Conservation (phyloP, 2,888 invertebrate genomes). For the Petrolisthes cinctipes region DNA sequence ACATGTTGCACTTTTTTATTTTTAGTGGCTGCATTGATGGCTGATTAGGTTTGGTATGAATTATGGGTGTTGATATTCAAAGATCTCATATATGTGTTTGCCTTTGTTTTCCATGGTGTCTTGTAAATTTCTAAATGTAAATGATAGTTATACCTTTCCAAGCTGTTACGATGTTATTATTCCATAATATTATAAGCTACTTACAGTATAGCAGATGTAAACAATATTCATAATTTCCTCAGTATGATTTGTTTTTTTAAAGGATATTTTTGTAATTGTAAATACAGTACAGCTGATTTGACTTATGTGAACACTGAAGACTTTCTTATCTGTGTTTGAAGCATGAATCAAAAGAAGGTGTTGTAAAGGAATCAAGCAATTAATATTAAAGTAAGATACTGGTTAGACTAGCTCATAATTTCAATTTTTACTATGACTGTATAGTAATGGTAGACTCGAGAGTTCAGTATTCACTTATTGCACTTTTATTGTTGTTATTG, state of each 20-base stretch:
- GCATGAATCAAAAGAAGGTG: slow-evolving; percentile 7
- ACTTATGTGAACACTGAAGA: neutral
- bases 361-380: slow-evolving; percentile 7
- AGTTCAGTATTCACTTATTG: neutral
- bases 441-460: neutral
- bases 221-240: slow-evolving; percentile 9
- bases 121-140: neutral
- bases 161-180: slow-evolving; percentile 1
- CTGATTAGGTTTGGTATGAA: neutral
- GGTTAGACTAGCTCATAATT: slow-evolving; percentile 1
- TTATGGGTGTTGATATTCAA: neutral
- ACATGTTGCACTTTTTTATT: neutral
- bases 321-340: neutral
- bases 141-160: neutral
- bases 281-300: neutral
- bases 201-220: neutral
- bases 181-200: neutral
- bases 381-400: slow-evolving; percentile 5
- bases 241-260: neutral
- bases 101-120: neutral
- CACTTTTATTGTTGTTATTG: too few relatives aligned
- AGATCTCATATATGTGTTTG: neutral
- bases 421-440: slow-evolving; percentile 1
- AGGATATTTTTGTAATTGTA: slow-evolving; percentile 13
- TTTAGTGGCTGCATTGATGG: neutral